Evolutionary conservation across 2,113 vertebrate species (phyloP).

Genomic region (Nothocercus nigrocapillus): DNA sequence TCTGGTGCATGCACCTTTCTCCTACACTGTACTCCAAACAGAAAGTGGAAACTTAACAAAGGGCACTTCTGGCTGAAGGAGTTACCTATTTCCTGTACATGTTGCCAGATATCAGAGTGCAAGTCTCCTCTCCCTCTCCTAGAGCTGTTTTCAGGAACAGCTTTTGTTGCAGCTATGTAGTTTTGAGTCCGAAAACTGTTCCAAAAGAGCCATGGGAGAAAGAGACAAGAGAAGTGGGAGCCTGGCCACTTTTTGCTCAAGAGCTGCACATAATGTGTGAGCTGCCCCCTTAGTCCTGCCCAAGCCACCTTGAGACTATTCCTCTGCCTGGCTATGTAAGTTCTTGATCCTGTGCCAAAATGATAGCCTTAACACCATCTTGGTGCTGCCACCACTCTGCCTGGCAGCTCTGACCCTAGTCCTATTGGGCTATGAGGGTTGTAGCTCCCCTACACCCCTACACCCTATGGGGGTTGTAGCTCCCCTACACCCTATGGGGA

Average conservation of each 20-base stretch:
- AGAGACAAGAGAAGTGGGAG: background rate
- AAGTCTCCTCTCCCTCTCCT: background rate
- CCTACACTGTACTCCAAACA: background rate
- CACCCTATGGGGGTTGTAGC: too few relatives aligned
- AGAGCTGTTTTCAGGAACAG: background rate
- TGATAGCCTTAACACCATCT: too few relatives aligned
- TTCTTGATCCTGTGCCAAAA: background rate
- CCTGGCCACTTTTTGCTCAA: too few relatives aligned
- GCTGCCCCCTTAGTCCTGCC: background rate
- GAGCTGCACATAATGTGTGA: too few relatives aligned
- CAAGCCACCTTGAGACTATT: too few relatives aligned
- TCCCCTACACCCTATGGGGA: too few relatives aligned
- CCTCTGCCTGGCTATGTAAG: background rate
- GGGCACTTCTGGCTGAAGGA: background rate
- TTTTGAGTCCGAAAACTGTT: background rate
- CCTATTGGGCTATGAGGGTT: background rate
- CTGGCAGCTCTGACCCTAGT: too few relatives aligned
- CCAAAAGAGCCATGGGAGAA: background rate
- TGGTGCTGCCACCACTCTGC: too few relatives aligned
- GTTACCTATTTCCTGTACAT: background rate
- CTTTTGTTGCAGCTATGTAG: background rate
- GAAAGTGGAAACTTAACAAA: background rate
- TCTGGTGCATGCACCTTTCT: background rate
- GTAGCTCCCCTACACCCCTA: too few relatives aligned
- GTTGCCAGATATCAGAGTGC: background rate